Conservation (phyloP, 2,113 vertebrate genomes). For the Dryoscopus gambensis region DNA sequence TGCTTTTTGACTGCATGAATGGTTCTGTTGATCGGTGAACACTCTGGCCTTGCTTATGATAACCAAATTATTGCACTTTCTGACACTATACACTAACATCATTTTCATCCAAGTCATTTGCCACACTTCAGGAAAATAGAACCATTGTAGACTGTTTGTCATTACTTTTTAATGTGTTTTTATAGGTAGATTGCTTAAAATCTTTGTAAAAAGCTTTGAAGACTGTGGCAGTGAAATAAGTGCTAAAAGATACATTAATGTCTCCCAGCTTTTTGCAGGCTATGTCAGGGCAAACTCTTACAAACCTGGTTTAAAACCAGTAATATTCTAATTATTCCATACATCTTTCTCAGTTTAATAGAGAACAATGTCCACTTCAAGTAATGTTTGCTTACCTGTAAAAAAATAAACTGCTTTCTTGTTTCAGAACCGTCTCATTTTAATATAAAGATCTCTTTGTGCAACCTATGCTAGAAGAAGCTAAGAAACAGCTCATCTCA, state of each 20-base stretch:
- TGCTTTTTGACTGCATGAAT: neutral
- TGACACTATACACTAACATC: neutral
- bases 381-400: neutral
- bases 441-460: neutral
- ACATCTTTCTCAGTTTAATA: neutral
- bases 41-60: neutral
- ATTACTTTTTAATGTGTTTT: neutral
- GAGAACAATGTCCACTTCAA: neutral
- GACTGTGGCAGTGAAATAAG: neutral
- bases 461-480: neutral
- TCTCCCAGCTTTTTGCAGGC: neutral
- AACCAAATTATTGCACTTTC: neutral
- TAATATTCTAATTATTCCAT: neutral
- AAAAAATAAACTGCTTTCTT: neutral
- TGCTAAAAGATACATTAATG: neutral
- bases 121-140: neutral
- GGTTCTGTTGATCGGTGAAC: neutral
- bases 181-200: neutral
- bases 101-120: neutral
- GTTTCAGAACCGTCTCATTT: neutral
- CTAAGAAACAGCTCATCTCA: neutral
- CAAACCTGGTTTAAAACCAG: neutral
- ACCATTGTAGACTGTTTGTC: neutral
- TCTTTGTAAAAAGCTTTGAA: neutral
- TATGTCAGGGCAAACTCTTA: neutral